Percentiles rank a stretch among this genome's conserved stretches.
phyloP scores from a whole-genome alignment of 2,113 vertebrate genomes.

The Phalacrocorax pelagicus region DNA sequence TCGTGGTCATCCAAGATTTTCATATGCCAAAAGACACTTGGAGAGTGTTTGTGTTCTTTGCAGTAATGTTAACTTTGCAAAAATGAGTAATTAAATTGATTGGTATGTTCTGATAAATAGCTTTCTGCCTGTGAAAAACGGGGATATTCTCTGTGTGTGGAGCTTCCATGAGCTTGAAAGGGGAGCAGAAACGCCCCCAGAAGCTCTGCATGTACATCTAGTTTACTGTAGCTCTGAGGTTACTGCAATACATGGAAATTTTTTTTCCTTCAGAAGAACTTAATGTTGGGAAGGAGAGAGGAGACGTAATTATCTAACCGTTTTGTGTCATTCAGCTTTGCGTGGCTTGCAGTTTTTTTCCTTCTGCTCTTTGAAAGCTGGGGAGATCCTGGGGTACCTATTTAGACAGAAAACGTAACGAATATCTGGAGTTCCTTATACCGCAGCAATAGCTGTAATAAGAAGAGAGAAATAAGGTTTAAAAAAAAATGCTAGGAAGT shows the following conservation, averaged over 20 bases:
- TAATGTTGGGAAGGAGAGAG: background rate
- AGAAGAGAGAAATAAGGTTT: background rate
- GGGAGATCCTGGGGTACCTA: background rate
- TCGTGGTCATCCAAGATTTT: background rate
- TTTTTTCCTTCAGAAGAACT: background rate
- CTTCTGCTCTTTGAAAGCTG: background rate
- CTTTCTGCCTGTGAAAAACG: background rate
- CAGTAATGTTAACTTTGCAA: background rate
- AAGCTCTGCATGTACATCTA: background rate
- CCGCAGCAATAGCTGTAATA: background rate
- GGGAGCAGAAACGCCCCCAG: background rate
- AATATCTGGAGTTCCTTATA: background rate
- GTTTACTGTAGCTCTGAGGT: background rate
- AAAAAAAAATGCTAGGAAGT: background rate
- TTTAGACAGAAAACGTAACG: background rate
- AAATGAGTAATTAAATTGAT: background rate
- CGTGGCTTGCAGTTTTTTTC: background rate
- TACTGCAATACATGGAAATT: background rate
- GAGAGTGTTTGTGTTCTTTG: background rate
- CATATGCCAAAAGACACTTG: rapidly evolving
- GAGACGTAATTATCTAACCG: background rate
- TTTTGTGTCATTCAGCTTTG: background rate
- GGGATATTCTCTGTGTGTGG: background rate
- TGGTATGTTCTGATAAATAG: background rate
- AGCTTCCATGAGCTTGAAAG: background rate